Evolutionary conservation across 2,797 vertebrate species (phyloP).

Genomic region (Craterocephalus amniculus): DNA sequence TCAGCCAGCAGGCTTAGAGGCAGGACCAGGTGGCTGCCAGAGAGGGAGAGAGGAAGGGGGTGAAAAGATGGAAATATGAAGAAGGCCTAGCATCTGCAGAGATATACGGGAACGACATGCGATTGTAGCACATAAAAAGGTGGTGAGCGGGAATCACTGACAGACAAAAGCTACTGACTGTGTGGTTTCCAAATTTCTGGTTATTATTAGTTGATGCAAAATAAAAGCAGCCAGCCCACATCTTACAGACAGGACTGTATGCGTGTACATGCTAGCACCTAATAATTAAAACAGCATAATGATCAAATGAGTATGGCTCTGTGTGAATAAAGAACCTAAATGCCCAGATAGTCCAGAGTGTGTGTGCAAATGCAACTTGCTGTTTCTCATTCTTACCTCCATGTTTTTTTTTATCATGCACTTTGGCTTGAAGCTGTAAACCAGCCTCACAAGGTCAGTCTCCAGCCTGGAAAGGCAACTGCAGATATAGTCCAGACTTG

Average conservation of each 20-base stretch:
- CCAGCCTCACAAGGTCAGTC: not conserved
- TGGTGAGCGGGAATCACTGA: constrained; percentile 17
- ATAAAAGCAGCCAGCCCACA: not conserved
- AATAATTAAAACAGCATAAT: not conserved
- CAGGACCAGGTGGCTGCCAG: constrained; percentile 75
- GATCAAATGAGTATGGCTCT: not conserved
- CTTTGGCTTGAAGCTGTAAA: not conserved
- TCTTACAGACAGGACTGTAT: not conserved
- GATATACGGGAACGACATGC: constrained; percentile 46
- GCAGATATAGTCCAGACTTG: not conserved
- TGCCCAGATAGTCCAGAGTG: not conserved
- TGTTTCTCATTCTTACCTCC: not conserved
- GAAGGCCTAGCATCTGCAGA: constrained; percentile 55
- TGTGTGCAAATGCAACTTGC: not conserved
- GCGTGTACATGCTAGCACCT: not conserved
- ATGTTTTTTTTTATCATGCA: not conserved
- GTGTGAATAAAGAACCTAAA: not conserved
- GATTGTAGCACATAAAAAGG: constrained; percentile 31
- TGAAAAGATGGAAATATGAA: constrained; percentile 44
- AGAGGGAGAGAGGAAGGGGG: constrained; percentile 29
- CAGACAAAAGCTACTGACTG: constrained; percentile 16
- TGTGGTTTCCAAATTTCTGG: constrained; percentile 6
- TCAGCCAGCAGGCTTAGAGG: constrained; percentile 79
- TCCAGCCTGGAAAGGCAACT: not conserved
- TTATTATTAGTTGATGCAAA: not conserved